Base-by-base conservation (phyloP, 2,888 invertebrate species). In the Meiosimyza decipiens region DNA sequence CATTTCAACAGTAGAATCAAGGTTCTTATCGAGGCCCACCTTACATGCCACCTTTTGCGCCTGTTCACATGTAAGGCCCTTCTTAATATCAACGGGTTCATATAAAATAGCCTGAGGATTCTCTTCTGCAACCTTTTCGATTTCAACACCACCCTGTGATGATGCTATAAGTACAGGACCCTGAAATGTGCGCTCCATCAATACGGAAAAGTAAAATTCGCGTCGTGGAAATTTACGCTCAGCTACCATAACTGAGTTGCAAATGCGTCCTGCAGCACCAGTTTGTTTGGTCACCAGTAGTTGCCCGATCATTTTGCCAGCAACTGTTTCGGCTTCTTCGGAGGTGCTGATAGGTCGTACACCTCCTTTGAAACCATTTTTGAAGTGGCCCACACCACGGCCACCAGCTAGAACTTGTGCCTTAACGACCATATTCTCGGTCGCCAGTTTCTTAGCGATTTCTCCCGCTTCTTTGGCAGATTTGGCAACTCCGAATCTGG, bases 151-250 rank as follows among this genome's bases (percentile, higher is more conserved):
- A 77, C 98, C 98, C 88, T 98, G 96, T 16, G 96, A 93, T 2
- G 97, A 97, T 15, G 97, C 97, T 82, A 98, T 96, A 79, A 98
- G 91, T 11, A 97, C 97, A 47, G 98, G 98, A 75, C 98, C 98
- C 95, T 96, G 76, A 85, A 96, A 97, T 59, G 95, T 94, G 80
- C 99, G 90, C 87, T 99, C 99, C 95, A 99, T 95, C 93, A 98
- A 97, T 78, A 99, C 95, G 70, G 99, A 98, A 84, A 99, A 94
- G 87, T 99, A 99, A 88, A 94, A 99, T 87, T 99, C 99, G 80
- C 97, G 92, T 16, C 99, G 91, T 3, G 98, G 97, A 87, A 98
- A 99, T 88, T 99, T 95, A 69, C 99, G 90, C 87, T 99, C 98
- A 16, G 97, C 94, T 16, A 99, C 94, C 97, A 99, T 98, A 3